A percentile compares a stretch with the other conserved stretches of the same genome.
Evolutionary conservation across 2,888 invertebrate species (phyloP).

Genomic region (Agrilus biguttatus): DNA sequence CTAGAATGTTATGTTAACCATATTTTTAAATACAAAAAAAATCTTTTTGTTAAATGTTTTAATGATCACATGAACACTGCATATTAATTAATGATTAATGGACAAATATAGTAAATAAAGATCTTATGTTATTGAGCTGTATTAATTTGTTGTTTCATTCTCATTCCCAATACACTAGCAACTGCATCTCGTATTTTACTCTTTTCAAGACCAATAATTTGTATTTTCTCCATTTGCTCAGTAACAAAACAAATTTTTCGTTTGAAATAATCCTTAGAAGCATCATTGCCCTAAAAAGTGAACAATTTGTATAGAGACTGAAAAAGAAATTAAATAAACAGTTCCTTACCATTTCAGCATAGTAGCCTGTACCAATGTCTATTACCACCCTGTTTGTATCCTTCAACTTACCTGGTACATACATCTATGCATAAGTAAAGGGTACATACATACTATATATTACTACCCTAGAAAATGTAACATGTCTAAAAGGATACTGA

Average conservation of each 20-base stretch:
- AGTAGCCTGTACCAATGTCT: constrained; percentile 96
- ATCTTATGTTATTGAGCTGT: too few species aligned
- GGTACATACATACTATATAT: background rate
- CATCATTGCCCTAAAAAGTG: constrained; percentile 47
- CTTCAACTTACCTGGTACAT: constrained; percentile 79
- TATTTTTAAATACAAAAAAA: too few species aligned
- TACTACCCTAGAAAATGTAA: background rate
- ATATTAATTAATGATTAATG: too few species aligned
- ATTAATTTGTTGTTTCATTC: constrained; percentile 33
- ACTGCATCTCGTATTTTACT: constrained; percentile 66
- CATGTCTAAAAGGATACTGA: constrained; percentile 45
- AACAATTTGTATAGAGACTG: background rate
- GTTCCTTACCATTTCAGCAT: constrained; percentile 73
- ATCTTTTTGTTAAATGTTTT: too few species aligned
- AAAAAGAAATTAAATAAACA: too few species aligned
- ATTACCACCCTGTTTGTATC: constrained; percentile 80
- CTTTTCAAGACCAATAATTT: constrained; percentile 69
- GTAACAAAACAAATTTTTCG: constrained; percentile 81
- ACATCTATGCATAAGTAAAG: constrained; percentile 47
- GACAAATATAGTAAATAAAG: too few species aligned
- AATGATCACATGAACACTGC: too few species aligned
- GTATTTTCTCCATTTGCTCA: constrained; percentile 90
- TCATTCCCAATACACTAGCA: constrained; percentile 62
- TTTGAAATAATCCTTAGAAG: constrained; percentile 85
- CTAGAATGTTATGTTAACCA: too few species aligned